These are phyloP conservation scores for Acanthis flammea DNA, from an alignment of 2,797 vertebrate species.

Conservation along the genomic window DNA sequence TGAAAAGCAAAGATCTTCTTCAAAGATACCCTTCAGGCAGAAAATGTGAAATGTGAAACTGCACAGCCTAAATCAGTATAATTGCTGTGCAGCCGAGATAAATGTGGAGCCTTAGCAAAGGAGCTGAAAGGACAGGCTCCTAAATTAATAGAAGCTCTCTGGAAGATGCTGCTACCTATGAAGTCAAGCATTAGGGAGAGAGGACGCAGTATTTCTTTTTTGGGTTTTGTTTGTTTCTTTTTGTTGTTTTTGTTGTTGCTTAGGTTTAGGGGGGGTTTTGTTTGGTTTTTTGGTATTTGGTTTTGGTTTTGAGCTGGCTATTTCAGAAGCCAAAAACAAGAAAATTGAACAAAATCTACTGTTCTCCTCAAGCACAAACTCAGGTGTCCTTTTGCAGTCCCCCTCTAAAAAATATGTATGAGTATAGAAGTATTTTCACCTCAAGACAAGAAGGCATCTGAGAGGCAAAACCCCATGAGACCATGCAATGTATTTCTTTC, in stretches of 20 bases:
- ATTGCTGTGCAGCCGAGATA: not conserved
- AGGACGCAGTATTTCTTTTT: not conserved
- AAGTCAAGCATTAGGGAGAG: not conserved
- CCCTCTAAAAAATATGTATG: slow-evolving; percentile 70
- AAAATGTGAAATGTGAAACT: not conserved
- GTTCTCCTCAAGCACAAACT: slow-evolving; percentile 61
- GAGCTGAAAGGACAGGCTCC: not conserved
- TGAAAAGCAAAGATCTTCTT: not conserved
- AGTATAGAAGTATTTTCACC: not conserved
- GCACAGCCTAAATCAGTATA: not conserved
- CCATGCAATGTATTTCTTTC: not conserved
- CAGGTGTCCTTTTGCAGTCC: slow-evolving; percentile 70
- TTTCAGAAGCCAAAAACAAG: not conserved
- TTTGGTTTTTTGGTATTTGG: not conserved
- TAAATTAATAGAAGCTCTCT: not conserved
- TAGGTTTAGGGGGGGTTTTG: no score
- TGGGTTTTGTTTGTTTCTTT: not conserved
- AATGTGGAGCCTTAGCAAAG: not conserved
- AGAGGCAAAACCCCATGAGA: not conserved
- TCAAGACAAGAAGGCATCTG: not conserved
- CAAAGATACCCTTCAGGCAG: not conserved
- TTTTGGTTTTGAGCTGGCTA: not conserved
- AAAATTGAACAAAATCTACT: not conserved
- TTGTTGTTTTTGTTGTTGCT: not conserved
- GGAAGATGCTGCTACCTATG: not conserved